Evolutionary conservation across 2,113 vertebrate genomes (phyloP).

Genomic region (human): GRCh38 chr17:15295001-15295500

Average conservation of each 20-base stretch:
- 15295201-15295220: not conserved
- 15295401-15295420: not conserved
- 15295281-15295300: not conserved
- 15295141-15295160: not conserved
- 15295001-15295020: too few relatives aligned
- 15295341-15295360: not conserved
- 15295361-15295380: not conserved
- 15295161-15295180: not conserved
- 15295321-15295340: not conserved
- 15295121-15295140: too few relatives aligned
- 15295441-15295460: not conserved
- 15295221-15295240: not conserved
- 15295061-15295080: too few relatives aligned
- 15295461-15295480: not conserved
- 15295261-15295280: not conserved
- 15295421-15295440: not conserved
- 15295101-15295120: too few relatives aligned
- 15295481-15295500: not conserved
- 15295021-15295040: too few relatives aligned
- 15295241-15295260: not conserved
- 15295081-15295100: too few relatives aligned
- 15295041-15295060: too few relatives aligned
- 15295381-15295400: not conserved
- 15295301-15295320: not conserved
- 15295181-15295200: not conserved